Conservation (phyloP, 2,113 vertebrate genomes). For the Platanista minor region DNA sequence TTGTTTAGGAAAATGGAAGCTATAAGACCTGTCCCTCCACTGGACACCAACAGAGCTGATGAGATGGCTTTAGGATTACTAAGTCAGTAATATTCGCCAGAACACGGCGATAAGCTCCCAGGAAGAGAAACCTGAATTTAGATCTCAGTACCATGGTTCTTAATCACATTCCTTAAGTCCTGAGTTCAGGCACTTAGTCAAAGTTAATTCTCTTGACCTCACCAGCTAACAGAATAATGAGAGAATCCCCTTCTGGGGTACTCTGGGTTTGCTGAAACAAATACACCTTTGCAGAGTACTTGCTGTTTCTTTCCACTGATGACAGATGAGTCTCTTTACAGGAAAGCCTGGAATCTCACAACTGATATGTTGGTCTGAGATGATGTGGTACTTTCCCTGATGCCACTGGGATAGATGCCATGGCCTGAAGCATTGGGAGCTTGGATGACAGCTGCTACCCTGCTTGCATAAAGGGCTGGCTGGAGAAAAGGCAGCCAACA, state of each 20-base stretch:
- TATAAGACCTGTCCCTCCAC: neutral
- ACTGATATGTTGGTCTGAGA: neutral
- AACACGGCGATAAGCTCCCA: neutral
- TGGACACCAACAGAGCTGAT: neutral
- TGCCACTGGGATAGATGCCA: neutral
- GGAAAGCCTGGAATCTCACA: neutral
- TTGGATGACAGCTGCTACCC: neutral
- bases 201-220: neutral
- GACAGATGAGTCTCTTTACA: neutral
- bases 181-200: neutral
- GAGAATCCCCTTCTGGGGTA: neutral
- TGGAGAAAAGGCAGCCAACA: constrained; percentile 6
- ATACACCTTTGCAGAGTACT: neutral
- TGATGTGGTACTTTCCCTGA: neutral
- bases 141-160: neutral
- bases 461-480: neutral
- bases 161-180: neutral
- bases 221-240: neutral
- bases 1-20: neutral
- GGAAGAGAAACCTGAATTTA: neutral
- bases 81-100: fast-evolving
- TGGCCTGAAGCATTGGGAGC: neutral
- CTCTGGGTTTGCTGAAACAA: neutral
- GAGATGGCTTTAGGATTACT: neutral
- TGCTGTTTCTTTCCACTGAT: neutral